Base-by-base conservation (phyloP, 2,797 vertebrate species). In the Mergus octosetaceus region DNA sequence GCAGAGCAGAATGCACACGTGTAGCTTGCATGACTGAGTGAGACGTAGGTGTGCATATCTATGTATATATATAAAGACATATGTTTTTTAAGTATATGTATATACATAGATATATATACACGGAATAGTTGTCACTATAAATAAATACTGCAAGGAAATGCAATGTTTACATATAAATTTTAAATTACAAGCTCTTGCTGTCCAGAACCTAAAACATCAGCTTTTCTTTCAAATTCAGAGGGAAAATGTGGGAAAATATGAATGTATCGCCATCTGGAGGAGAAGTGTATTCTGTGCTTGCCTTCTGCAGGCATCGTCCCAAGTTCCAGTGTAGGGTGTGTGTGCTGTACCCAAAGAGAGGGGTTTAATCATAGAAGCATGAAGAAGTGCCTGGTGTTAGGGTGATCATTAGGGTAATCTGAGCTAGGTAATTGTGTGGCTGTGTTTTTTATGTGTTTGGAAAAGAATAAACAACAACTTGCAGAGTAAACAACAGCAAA, bases 241-340 rank as follows among this genome's bases (percentile, higher is more conserved):
- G 25, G 13, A 56, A 60, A 41, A 75, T 81, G 15, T 5, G 18
- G 1, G 36, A 49, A 82, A 89, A 49, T 21, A 38, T 0, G 12
- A n/a, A 28, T 86, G 45, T 83, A 85, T 60, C 84, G 89, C 96
- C 96, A 96, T 43, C 96, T 93, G 77, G 66, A 95, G 97, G 94
- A 54, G 57, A 19, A 34, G 8, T 3, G 20, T 24, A 49, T 49
- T 56, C 27, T 36, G 61, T 18, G 51, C 15, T 30, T 12, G 4
- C 39, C 13, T 43, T 65, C 10, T 1, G 1, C 10, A 15, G 54
- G 12, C 0, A 0, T 27, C 27, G 10, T 30, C 32, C 57, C 64
- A 30, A n/a, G 24, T 13, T 80, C 5, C 10, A 9, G 24, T 8
- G 27, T 0, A 0, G 10, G 28, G 7, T 11, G 28, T 4, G 11